Conservation (phyloP, 2,797 vertebrate species). For the Artibeus lituratus region DNA sequence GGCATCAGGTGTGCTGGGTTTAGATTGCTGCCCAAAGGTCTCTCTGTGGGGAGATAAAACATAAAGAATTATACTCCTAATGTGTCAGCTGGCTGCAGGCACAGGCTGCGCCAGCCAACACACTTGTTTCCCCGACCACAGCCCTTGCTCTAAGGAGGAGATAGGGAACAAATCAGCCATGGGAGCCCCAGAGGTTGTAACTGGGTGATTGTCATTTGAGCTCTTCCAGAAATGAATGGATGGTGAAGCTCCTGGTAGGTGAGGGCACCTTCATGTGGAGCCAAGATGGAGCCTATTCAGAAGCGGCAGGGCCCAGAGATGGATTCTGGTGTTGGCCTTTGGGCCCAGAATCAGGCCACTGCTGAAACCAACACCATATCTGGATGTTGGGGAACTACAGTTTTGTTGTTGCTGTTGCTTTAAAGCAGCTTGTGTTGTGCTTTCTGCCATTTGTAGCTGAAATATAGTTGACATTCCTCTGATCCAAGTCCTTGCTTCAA, state of each 20-base stretch:
- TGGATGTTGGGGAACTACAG: not conserved
- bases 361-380: not conserved
- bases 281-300: not conserved
- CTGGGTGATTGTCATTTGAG: not conserved
- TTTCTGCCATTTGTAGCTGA: not conserved
- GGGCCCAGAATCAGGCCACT: not conserved
- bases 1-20: not conserved
- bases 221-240: not conserved
- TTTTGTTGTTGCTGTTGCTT: not conserved
- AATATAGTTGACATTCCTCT: not conserved
- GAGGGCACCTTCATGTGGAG: not conserved
- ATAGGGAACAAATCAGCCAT: not conserved
- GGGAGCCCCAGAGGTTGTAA: not conserved
- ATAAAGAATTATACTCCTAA: not conserved
- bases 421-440: not conserved
- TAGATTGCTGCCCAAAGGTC: slow-evolving; percentile 41
- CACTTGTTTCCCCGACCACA: not conserved
- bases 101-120: not conserved
- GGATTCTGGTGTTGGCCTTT: not conserved
- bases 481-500: not conserved
- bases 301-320: not conserved
- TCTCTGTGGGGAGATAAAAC: slow-evolving; percentile 33
- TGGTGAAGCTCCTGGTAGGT: not conserved
- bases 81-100: not conserved
- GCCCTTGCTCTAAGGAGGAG: not conserved